Percentiles rank a stretch among this genome's conserved stretches.
phyloP scores from a whole-genome alignment of 2,888 invertebrate genomes.

The Ditylenchus weischeri region DNA sequence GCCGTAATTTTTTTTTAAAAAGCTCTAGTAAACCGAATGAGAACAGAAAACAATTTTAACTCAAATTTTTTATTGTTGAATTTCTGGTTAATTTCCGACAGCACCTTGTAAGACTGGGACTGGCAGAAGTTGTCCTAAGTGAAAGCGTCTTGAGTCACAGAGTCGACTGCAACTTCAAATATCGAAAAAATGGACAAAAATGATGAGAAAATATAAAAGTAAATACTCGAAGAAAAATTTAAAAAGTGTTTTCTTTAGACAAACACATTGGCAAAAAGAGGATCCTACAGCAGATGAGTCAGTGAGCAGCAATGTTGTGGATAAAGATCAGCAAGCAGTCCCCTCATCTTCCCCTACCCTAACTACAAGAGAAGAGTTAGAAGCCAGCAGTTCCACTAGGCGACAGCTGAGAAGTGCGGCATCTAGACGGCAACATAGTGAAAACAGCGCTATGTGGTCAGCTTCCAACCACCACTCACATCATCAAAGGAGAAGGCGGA shows the following conservation, averaged over 20 bases:
- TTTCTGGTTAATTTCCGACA: too few species aligned
- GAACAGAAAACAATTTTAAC: too few species aligned
- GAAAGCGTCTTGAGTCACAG: too few species aligned
- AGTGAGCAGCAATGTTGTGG: not conserved
- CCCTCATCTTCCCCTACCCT: not conserved
- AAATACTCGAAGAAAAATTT: not conserved
- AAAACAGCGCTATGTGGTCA: conserved; percentile 1
- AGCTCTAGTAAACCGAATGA: too few species aligned
- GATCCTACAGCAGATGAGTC: too few species aligned
- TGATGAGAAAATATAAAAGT: not conserved
- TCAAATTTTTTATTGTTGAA: too few species aligned
- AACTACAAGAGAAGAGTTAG: not conserved
- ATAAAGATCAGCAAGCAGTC: not conserved
- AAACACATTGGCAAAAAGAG: not conserved
- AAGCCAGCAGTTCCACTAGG: not conserved
- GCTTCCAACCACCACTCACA: conserved; percentile 8
- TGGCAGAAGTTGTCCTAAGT: too few species aligned
- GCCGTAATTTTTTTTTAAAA: too few species aligned
- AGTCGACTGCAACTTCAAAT: too few species aligned
- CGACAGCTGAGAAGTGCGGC: conserved; percentile 3
- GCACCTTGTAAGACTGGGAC: too few species aligned
- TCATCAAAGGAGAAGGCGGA: conserved; percentile 18
- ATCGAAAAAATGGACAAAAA: not conserved
- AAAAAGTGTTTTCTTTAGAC: not conserved
- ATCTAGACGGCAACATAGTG: not conserved